phyloP scores from a whole-genome alignment of 23 tunicate species.

The Diplosoma virens region DNA sequence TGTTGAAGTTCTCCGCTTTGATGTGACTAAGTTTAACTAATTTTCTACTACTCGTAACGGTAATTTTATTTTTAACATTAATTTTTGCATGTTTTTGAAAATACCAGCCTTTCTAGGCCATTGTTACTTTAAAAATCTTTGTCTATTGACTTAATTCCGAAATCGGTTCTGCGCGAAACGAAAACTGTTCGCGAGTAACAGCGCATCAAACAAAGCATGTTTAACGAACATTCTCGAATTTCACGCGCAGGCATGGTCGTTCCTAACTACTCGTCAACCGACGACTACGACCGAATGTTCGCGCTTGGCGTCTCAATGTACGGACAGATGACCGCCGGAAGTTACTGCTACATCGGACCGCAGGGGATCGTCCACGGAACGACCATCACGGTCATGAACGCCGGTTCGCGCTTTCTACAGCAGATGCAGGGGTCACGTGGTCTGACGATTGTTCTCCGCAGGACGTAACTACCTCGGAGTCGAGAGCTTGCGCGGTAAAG shows the following conservation, averaged over 20 bases:
- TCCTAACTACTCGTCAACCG: conserved; percentile 76
- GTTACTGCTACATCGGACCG: conserved; percentile 98
- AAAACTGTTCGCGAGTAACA: too few relatives aligned
- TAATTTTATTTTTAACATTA: too few relatives aligned
- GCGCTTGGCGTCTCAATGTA: conserved; percentile 96
- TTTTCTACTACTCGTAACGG: too few relatives aligned
- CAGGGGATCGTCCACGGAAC: conserved; percentile 99
- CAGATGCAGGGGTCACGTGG: not conserved
- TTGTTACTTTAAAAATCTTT: too few relatives aligned
- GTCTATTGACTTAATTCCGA: too few relatives aligned
- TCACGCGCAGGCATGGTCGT: conserved; percentile 88
- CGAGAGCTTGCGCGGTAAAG: conserved; percentile 63
- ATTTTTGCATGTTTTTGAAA: too few relatives aligned
- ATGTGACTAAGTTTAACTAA: too few relatives aligned
- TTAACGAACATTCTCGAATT: too few relatives aligned
- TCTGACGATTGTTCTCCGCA: not conserved
- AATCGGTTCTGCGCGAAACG: too few relatives aligned
- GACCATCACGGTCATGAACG: conserved; percentile 90
- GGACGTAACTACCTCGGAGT: conserved; percentile 72
- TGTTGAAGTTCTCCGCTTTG: too few relatives aligned
- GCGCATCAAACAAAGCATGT: too few relatives aligned
- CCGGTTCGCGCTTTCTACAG: conserved; percentile 34
- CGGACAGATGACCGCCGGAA: conserved; percentile 99
- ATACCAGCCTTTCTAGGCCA: too few relatives aligned
- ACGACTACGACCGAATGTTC: conserved; percentile 79